Evolutionary conservation across 1,140 invertebrate genomes (phyloP).

Genomic region (Bombus turneri): DNA sequence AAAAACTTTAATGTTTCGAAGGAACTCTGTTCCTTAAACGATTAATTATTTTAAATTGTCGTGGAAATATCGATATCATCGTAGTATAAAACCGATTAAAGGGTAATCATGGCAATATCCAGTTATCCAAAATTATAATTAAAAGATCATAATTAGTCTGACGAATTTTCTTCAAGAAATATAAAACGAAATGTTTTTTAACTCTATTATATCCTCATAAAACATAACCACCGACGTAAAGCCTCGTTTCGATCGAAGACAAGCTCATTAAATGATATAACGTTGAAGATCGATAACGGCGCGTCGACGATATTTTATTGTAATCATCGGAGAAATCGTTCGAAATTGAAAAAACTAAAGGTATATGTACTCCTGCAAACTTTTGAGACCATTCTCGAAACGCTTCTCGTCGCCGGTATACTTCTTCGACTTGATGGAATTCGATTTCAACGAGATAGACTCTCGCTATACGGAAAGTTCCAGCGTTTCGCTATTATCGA

Average conservation of each 20-base stretch:
- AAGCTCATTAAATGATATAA: not conserved
- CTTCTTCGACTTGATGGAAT: slow-evolving; percentile 60
- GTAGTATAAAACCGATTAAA: not conserved
- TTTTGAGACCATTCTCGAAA: slow-evolving; percentile 48
- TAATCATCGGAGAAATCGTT: slow-evolving; percentile 37
- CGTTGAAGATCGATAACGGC: not conserved
- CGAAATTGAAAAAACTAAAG: slow-evolving; percentile 36
- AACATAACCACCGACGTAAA: not conserved
- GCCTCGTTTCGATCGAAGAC: not conserved
- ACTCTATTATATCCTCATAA: too few relatives aligned
- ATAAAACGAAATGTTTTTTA: not conserved
- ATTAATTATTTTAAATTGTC: not conserved
- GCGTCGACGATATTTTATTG: not conserved
- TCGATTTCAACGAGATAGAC: slow-evolving; percentile 55
- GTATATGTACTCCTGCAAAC: slow-evolving; percentile 40
- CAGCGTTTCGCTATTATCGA: slow-evolving; percentile 43
- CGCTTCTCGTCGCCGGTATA: slow-evolving; percentile 52
- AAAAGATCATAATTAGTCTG: too few relatives aligned
- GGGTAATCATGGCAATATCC: too few relatives aligned
- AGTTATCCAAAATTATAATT: too few relatives aligned
- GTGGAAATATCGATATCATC: not conserved
- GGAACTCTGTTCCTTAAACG: not conserved
- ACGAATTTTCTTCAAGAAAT: not conserved
- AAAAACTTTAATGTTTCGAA: too few relatives aligned
- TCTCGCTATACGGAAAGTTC: slow-evolving; percentile 22